A percentile compares a stretch with the other conserved stretches of the same genome.
Evolutionary conservation across 2,888 invertebrate genomes (phyloP).

Genomic region (Lasioglossum lativentre): DNA sequence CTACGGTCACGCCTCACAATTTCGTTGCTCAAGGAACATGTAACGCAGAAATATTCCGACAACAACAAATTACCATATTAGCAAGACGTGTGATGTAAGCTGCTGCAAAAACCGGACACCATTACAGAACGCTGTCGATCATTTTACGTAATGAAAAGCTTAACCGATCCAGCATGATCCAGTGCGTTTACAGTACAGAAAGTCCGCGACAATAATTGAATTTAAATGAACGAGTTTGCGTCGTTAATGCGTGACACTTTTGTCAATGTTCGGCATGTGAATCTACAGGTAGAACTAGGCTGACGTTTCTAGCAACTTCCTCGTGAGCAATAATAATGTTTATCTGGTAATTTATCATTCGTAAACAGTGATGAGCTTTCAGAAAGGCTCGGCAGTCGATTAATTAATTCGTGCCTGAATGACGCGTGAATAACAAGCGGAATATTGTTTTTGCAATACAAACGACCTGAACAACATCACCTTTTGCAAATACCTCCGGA

Average conservation of each 20-base stretch:
- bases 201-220: not conserved
- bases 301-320: not conserved
- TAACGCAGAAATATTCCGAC: not conserved
- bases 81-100: not conserved
- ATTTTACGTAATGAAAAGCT: constrained; percentile 10
- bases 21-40: not conserved
- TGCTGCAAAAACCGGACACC: not conserved
- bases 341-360: not conserved
- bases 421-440: not conserved
- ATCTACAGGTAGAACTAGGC: too few relatives aligned
- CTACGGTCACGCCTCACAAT: not conserved
- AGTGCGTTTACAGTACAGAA: not conserved
- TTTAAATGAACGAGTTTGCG: constrained; percentile 1
- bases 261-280: not conserved
- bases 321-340: not conserved
- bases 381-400: not conserved
- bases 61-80: not conserved
- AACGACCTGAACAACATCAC: not conserved
- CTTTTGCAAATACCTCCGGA: not conserved
- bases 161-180: constrained; percentile 8
- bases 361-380: not conserved
- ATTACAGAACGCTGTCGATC: not conserved
- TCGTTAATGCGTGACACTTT: not conserved
- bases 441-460: not conserved
- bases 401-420: not conserved